Evolutionary conservation across 2,888 invertebrate species (phyloP).

Genomic region (Eristalinus aeneus): DNA sequence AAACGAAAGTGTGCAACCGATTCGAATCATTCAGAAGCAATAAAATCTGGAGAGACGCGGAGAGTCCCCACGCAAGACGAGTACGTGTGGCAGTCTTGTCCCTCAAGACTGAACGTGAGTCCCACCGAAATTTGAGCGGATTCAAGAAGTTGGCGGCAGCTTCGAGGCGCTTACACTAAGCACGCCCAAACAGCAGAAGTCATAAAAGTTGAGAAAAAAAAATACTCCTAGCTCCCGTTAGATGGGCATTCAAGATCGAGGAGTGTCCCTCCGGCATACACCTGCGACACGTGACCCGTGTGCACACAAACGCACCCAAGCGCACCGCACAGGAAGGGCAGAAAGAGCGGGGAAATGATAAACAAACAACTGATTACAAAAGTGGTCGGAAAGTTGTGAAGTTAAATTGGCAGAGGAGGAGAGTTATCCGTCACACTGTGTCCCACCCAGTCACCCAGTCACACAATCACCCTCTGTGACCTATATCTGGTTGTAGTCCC

Average conservation of each 20-base stretch:
- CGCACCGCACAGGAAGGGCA: background rate
- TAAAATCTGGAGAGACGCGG: conserved; percentile 9
- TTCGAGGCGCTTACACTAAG: conserved; percentile 12
- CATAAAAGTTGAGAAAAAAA: background rate
- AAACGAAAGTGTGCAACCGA: conserved; percentile 20
- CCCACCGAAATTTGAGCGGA: conserved; percentile 21
- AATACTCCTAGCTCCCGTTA: background rate
- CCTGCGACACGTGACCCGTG: conserved; percentile 57
- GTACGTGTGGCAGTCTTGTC: conserved; percentile 8
- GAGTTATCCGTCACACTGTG: conserved; percentile 1
- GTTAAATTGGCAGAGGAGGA: background rate
- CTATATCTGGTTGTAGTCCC: conserved; percentile 56
- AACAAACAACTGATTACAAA: conserved; percentile 58
- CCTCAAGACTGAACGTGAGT: background rate
- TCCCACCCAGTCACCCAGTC: background rate
- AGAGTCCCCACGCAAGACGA: background rate
- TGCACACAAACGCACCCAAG: conserved; percentile 7
- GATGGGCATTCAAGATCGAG: background rate
- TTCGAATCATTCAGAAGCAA: conserved; percentile 53
- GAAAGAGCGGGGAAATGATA: conserved; percentile 34
- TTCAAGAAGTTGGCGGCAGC: background rate
- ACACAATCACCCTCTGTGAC: conserved; percentile 53
- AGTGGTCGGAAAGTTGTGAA: conserved; percentile 38
- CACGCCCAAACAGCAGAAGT: background rate
- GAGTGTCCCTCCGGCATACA: conserved; percentile 30